These are phyloP conservation scores for Dicrostonyx torquatus DNA, from an alignment of 2,797 vertebrate species.

Conservation along the genomic window DNA sequence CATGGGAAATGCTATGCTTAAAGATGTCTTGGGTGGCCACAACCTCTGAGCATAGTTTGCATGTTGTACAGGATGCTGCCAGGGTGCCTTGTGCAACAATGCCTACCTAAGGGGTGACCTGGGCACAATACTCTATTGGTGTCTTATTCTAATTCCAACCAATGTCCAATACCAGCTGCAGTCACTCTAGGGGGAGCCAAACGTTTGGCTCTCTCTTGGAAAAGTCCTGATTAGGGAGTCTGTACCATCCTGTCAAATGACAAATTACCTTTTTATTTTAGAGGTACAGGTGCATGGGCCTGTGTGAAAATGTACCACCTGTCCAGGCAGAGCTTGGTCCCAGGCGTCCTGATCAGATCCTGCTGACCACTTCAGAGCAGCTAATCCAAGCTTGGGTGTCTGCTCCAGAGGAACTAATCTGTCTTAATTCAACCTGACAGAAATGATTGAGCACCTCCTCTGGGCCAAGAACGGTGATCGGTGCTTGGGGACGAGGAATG, in stretches of 20 bases:
- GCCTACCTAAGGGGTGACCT: background rate
- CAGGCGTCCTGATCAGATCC: background rate
- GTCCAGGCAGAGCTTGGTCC: background rate
- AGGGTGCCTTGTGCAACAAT: background rate
- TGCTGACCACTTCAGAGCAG: background rate
- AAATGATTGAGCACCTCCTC: background rate
- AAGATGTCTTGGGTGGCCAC: background rate
- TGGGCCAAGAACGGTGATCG: constrained; percentile 1
- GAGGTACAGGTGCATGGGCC: background rate
- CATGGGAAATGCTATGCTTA: background rate
- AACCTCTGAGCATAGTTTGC: background rate
- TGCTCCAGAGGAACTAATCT: constrained; percentile 1
- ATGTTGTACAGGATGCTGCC: background rate
- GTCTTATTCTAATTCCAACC: background rate
- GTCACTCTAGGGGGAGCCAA: background rate
- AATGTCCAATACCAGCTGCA: background rate
- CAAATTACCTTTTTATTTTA: constrained; percentile 29
- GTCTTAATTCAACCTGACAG: constrained; percentile 30
- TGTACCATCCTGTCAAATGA: background rate
- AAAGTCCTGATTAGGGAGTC: background rate
- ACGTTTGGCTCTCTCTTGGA: background rate
- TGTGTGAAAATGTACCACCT: background rate
- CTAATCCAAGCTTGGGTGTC: background rate
- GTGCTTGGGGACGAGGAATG: background rate
- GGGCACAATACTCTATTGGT: background rate